These are phyloP conservation scores for Scaptomyza montana DNA, from an alignment of 1,140 invertebrate genomes.

Conservation along the genomic window DNA sequence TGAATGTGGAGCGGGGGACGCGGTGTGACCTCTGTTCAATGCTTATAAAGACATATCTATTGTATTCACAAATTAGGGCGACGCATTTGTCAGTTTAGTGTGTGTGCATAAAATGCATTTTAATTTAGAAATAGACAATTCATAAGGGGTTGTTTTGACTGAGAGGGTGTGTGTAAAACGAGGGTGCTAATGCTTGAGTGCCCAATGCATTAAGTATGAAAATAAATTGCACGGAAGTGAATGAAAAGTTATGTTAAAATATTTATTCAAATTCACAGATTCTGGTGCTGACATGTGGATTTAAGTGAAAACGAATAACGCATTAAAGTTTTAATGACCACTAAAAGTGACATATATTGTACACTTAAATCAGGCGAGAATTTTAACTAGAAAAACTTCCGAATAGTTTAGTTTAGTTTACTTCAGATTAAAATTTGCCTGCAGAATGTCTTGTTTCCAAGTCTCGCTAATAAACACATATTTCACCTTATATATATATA, in stretches of 20 bases:
- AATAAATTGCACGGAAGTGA: slow-evolving; percentile 62
- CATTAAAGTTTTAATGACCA: background rate
- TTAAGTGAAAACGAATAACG: background rate
- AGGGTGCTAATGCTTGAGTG: slow-evolving; percentile 63
- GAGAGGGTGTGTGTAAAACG: background rate
- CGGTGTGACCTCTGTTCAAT: slow-evolving; percentile 34
- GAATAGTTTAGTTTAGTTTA: too few relatives aligned
- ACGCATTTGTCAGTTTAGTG: slow-evolving; percentile 48
- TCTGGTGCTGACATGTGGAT: background rate
- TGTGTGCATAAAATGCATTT: slow-evolving; percentile 67
- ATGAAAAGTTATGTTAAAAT: slow-evolving; percentile 20
- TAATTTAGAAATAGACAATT: slow-evolving; percentile 48
- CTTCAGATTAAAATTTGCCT: too few relatives aligned
- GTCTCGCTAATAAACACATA: too few relatives aligned
- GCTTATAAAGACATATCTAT: slow-evolving; percentile 57
- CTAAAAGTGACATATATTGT: background rate
- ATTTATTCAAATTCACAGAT: slow-evolving; percentile 17
- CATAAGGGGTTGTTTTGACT: slow-evolving; percentile 18
- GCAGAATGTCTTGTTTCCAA: too few relatives aligned
- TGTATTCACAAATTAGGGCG: slow-evolving; percentile 32
- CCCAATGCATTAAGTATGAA: slow-evolving; percentile 45
- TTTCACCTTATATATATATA: too few relatives aligned
- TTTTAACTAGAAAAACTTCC: background rate
- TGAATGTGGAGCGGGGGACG: background rate
- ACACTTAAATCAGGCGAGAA: background rate